phyloP scores from a whole-genome alignment of 2,113 vertebrate genomes.

The Pedetes capensis region DNA sequence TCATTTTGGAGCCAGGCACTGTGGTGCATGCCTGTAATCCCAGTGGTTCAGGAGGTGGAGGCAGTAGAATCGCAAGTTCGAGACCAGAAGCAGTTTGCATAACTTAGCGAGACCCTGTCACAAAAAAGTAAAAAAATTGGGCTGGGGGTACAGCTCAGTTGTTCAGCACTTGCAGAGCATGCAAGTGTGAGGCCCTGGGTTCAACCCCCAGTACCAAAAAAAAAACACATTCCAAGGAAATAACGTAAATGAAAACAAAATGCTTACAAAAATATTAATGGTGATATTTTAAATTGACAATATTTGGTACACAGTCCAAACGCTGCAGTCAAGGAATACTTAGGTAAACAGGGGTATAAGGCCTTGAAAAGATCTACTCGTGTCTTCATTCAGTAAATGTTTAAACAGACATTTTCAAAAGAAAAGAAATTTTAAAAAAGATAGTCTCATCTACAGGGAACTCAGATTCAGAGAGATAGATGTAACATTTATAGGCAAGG shows the following conservation, averaged over 20 bases:
- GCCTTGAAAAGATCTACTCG: background rate
- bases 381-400: background rate
- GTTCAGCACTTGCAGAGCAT: no score
- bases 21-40: no score
- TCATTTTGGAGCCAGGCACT: no score
- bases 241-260: background rate
- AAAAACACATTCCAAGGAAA: background rate
- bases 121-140: no score
- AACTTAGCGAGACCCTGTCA: no score
- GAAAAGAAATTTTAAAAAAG: background rate
- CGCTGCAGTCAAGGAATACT: background rate
- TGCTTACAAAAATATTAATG: background rate
- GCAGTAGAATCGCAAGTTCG: no score
- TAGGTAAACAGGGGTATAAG: background rate
- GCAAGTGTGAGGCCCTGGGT: no score
- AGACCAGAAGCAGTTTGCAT: no score
- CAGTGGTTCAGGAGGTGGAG: no score
- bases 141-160: no score
- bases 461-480: background rate
- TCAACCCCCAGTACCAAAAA: no score
- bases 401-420: background rate
- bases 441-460: background rate
- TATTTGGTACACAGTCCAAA: background rate
- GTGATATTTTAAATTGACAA: background rate
- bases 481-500: background rate